Evolutionary conservation across 2,888 invertebrate species (phyloP).

Genomic region (Pasiphila rectangulata): DNA sequence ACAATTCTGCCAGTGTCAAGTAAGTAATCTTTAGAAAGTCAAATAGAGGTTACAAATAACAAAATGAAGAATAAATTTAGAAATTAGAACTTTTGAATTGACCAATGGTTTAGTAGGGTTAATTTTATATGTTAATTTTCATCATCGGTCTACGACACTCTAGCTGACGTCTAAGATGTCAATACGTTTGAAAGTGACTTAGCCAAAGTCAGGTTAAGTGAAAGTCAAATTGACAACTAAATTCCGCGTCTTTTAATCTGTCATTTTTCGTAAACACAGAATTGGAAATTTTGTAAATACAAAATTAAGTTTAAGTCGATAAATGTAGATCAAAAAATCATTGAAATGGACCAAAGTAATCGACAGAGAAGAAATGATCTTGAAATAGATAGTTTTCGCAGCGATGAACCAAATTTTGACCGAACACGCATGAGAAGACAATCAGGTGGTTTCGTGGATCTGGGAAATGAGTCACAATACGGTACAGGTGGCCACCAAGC

Average conservation of each 20-base stretch:
- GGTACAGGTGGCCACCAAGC: slow-evolving; percentile 91
- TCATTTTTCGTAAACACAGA: neutral
- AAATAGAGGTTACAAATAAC: too few relatives aligned
- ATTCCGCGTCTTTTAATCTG: neutral
- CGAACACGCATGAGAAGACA: slow-evolving; percentile 81
- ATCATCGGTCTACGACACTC: too few relatives aligned
- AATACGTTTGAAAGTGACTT: too few relatives aligned
- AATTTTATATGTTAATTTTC: too few relatives aligned
- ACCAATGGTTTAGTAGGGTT: too few relatives aligned
- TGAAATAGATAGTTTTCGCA: slow-evolving; percentile 70
- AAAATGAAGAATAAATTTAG: too few relatives aligned
- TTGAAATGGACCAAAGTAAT: slow-evolving; percentile 65
- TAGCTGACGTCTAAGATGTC: too few relatives aligned
- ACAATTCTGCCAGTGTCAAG: too few relatives aligned
- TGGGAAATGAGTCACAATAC: slow-evolving; percentile 87
- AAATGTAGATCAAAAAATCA: slow-evolving; percentile 20
- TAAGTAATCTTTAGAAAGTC: too few relatives aligned
- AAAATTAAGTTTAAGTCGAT: neutral
- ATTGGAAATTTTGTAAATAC: neutral
- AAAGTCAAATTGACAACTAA: neutral
- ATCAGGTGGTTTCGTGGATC: slow-evolving; percentile 88
- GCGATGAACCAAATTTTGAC: slow-evolving; percentile 69
- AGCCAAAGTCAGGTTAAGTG: too few relatives aligned
- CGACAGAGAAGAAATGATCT: slow-evolving; percentile 61
- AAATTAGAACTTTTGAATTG: too few relatives aligned